phyloP scores from a whole-genome alignment of 2,113 vertebrate genomes.

The Gyps fulvus region DNA sequence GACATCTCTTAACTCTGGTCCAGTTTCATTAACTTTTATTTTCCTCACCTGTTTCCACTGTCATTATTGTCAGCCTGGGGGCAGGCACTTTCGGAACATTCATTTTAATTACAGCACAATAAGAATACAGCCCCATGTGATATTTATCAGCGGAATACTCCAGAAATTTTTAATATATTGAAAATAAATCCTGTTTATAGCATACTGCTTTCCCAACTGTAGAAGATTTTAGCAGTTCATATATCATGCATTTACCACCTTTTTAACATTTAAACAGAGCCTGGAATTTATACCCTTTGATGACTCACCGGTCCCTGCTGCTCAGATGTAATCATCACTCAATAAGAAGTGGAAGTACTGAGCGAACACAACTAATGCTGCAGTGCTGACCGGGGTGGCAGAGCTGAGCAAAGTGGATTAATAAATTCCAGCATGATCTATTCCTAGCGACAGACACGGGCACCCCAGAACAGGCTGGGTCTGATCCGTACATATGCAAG shows the following conservation, averaged over 20 bases:
- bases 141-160: constrained; percentile 1
- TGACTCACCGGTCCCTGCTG: constrained; percentile 18
- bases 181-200: constrained; percentile 47
- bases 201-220: background rate
- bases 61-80: background rate
- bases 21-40: constrained; percentile 53
- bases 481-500: background rate
- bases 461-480: background rate
- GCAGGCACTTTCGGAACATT: background rate
- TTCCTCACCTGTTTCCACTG: constrained; percentile 5
- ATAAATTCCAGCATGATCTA: background rate
- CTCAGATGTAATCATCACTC: constrained; percentile 42
- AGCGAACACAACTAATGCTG: background rate
- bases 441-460: background rate
- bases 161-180: constrained; percentile 22
- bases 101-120: constrained; percentile 36
- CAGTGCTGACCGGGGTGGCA: background rate
- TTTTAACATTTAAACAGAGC: constrained; percentile 46
- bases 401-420: background rate
- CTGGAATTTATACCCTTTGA: constrained; percentile 27
- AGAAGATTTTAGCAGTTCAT: constrained; percentile 18
- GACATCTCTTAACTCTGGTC: constrained; percentile 4
- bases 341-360: background rate
- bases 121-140: background rate
- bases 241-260: constrained; percentile 38